Evolutionary conservation across 2,888 invertebrate genomes (phyloP).

Genomic region (Drosophila gaucha): DNA sequence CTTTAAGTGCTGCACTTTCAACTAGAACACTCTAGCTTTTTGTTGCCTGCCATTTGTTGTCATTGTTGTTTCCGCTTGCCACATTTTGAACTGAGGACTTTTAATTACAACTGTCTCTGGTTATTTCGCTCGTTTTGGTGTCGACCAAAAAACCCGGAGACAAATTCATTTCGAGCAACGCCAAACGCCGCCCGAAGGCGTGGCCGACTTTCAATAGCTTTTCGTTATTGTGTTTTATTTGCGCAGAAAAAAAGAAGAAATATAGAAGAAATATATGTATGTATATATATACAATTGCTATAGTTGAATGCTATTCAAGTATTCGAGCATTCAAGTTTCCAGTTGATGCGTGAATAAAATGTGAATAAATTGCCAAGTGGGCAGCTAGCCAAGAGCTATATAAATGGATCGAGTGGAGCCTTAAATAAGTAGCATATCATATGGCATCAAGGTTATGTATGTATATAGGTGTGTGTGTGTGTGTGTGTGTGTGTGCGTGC

Average conservation of each 20-base stretch:
- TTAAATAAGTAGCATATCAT: constrained; percentile 50
- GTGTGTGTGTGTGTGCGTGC: constrained; percentile 4
- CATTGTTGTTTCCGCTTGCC: constrained; percentile 23
- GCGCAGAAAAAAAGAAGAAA: not conserved
- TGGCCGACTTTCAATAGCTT: constrained; percentile 32
- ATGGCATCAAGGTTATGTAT: constrained; percentile 59
- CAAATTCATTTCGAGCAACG: constrained; percentile 69
- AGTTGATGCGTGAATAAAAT: constrained; percentile 56
- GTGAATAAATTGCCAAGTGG: constrained; percentile 59
- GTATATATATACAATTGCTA: constrained; percentile 23
- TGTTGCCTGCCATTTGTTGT: not conserved
- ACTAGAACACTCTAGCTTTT: not conserved
- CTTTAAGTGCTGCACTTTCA: not conserved
- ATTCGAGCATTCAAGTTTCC: constrained; percentile 25
- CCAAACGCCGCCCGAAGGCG: constrained; percentile 37
- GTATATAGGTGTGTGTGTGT: constrained; percentile 13
- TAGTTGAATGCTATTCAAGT: constrained; percentile 15
- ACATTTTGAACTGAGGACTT: constrained; percentile 48
- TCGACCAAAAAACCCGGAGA: constrained; percentile 28
- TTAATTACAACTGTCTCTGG: constrained; percentile 67
- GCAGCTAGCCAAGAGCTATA: constrained; percentile 18
- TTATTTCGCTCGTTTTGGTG: constrained; percentile 16
- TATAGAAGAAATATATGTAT: not conserved
- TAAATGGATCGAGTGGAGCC: constrained; percentile 17
- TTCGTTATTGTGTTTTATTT: constrained; percentile 14